Conservation (phyloP, 2,113 vertebrate species). For the Scortum barcoo region DNA sequence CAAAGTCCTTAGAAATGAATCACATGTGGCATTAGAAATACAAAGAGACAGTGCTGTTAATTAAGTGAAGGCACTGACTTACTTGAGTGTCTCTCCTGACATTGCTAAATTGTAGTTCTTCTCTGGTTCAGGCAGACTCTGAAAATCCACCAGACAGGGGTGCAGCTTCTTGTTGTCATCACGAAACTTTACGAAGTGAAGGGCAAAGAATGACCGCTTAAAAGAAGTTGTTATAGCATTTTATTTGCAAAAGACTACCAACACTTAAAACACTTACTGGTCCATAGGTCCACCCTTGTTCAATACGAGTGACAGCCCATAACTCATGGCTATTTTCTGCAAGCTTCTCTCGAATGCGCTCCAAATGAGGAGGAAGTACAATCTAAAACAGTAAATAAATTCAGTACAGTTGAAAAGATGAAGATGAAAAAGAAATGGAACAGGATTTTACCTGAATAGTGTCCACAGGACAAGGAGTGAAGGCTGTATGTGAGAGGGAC, state of each 20-base stretch:
- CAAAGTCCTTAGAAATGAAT: conserved; percentile 85
- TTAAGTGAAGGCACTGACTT: conserved; percentile 55
- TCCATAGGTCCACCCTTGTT: conserved; percentile 97
- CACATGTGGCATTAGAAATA: conserved; percentile 29
- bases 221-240: no score
- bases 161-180: conserved; percentile 94
- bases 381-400: conserved; percentile 84
- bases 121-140: conserved; percentile 91
- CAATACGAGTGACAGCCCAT: conserved; percentile 97
- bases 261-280: conserved; percentile 80
- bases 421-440: not conserved
- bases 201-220: no score
- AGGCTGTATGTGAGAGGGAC: conserved; percentile 90
- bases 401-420: not conserved
- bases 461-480: conserved; percentile 93
- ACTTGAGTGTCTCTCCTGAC: conserved; percentile 96
- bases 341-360: conserved; percentile 95
- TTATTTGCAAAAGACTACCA: not conserved
- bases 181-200: conserved; percentile 89
- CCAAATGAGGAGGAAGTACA: conserved; percentile 94
- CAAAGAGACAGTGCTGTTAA: conserved; percentile 5
- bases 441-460: conserved; percentile 88
- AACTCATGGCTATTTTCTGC: conserved; percentile 98
- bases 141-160: conserved; percentile 92
- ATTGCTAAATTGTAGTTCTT: conserved; percentile 95